Evolutionary conservation across 2,888 invertebrate genomes (phyloP), one percentile per base, ranked within the genome.

Genomic region (Pterostichus madidus): DNA sequence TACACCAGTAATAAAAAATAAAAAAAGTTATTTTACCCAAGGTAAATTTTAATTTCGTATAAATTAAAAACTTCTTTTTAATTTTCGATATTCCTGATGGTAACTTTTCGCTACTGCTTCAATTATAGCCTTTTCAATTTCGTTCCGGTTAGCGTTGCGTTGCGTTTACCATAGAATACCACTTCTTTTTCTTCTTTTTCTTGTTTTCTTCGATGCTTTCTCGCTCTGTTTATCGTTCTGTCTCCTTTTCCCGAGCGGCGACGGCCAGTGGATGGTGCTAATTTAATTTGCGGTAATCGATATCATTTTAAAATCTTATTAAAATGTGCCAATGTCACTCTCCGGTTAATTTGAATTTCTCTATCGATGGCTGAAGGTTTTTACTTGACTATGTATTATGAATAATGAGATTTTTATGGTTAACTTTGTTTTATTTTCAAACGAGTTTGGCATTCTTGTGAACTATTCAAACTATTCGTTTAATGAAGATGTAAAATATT

Each of bases 21-120:
- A 75, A 17, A 39, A 75, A 75, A 77, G 61, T 78, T 61, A 44
- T 24, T 75, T 24, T 13, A 44, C 15, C 61, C 61, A 78, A 78
- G 78, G 78, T 61, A 61, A 77, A 61, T 78, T 78, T 78, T 78
- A 78, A 78, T 78, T 78, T 78, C 78, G 78, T 78, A 78, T 78
- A 78, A 78, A 78, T 78, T 78, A 78, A 61, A 77, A 78, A 78
- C 78, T 78, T 78, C 78, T 61, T 75, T 78, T 78, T 78, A 61
- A 78, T 78, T 31, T 61, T 78, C 61, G 78, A 31, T 61, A 78
- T 78, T 49, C 46, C 13, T 52, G 31, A 32, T 31, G 52, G 35
- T 77, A 77, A 77, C 76, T 77, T 77, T 77, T 35, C 32, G 39
- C 52, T 32, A 17, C 31, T 39, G 44, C 49, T 49, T 78, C 78